Conservation (phyloP, 2,888 invertebrate genomes). For the Parapristionchus giblindavisi region DNA sequence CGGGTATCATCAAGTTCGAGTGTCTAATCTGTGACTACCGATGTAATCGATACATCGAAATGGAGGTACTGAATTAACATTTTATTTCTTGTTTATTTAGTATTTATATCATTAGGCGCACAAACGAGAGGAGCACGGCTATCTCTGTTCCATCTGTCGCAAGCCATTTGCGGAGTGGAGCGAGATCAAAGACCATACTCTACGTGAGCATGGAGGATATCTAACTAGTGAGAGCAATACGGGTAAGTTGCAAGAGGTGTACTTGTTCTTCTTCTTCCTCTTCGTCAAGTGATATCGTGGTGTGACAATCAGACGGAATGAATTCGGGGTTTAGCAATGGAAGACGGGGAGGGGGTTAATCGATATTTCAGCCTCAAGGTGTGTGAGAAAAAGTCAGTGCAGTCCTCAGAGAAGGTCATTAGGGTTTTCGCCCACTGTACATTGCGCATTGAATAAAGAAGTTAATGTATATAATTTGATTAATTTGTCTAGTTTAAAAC, state of each 20-base stretch:
- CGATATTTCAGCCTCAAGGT: background rate
- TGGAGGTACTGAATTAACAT: constrained; percentile 42
- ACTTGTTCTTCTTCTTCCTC: background rate
- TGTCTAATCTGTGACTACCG: constrained; percentile 63
- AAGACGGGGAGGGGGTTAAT: constrained; percentile 1
- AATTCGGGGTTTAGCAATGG: no score
- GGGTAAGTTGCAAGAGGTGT: constrained; percentile 48
- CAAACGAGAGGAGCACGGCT: constrained; percentile 67
- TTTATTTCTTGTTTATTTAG: background rate
- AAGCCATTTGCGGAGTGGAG: constrained; percentile 62
- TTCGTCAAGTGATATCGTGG: background rate
- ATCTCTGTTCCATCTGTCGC: constrained; percentile 68
- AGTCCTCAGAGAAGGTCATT: background rate
- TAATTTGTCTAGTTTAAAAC: constrained; percentile 21
- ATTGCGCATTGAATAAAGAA: constrained; percentile 33
- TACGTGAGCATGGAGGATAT: constrained; percentile 67
- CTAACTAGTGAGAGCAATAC: constrained; percentile 64
- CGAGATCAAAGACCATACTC: constrained; percentile 69
- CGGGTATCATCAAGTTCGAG: constrained; percentile 70
- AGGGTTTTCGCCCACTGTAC: background rate
- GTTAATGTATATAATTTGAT: constrained; percentile 3
- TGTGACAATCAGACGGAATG: background rate
- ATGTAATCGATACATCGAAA: constrained; percentile 40
- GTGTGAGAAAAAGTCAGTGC: background rate
- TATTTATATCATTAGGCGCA: constrained; percentile 39